A percentile compares a stretch with the other conserved stretches of the same genome.
Evolutionary conservation across 2,888 invertebrate species (phyloP).

Genomic region (Sturmia bella): DNA sequence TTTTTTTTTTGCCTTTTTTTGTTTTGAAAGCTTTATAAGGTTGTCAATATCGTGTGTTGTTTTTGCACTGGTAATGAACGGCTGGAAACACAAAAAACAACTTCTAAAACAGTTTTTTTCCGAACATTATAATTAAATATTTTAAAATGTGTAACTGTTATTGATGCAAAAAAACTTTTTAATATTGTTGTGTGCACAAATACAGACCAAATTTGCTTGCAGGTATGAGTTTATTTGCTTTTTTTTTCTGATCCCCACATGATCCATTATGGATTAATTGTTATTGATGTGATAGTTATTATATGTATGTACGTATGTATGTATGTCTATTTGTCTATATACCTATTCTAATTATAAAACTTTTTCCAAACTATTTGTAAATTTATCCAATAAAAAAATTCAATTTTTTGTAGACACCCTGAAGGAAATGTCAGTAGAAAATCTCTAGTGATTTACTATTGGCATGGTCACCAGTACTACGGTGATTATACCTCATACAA

Average conservation of each 20-base stretch:
- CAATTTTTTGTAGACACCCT: no score
- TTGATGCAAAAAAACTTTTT: conserved; percentile 2
- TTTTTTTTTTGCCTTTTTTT: conserved; percentile 31
- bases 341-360: no score
- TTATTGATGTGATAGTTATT: neutral
- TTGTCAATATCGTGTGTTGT: conserved; percentile 27
- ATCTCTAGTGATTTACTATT: no score
- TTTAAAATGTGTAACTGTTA: conserved; percentile 58
- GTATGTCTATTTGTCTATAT: no score
- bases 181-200: neutral
- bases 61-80: conserved; percentile 52
- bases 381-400: no score
- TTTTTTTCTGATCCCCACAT: conserved; percentile 27
- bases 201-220: neutral
- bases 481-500: no score
- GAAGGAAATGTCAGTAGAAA: no score
- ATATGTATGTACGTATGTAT: neutral
- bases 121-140: conserved; percentile 37
- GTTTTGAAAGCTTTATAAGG: conserved; percentile 50
- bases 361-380: no score
- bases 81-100: conserved; percentile 28
- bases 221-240: no score
- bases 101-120: conserved; percentile 37
- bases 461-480: no score
- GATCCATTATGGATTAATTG: conserved; percentile 50